Base-by-base conservation (phyloP, 2,888 invertebrate species). In the Agrochola macilenta region DNA sequence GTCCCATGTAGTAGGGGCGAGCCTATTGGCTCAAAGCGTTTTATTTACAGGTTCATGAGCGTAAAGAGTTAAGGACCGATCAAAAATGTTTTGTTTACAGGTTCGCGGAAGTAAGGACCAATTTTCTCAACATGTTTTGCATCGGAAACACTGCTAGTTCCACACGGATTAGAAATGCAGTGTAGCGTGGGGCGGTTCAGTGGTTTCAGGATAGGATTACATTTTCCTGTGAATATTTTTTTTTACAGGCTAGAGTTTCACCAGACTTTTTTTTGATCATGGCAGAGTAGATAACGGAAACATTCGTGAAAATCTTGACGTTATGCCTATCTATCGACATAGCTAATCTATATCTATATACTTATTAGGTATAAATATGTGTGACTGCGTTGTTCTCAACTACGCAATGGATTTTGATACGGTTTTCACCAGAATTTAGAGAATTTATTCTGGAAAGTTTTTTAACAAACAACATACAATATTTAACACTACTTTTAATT, bases 201-300 rank as follows among this genome's bases (percentile, higher is more conserved):
- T 30, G 65, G 52, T 58, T 78, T 79, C 78, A 68, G 54, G 35
- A 68, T 69, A 39, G 12, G 46, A 78, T 78, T 69, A 69, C 78
- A 78, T 46, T 61, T 60, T 23, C 20, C 26, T 17, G n/a, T 49
- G 35, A 65, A 17, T 14, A 39, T 0, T 1, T 17, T 52, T 26
- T 35, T 52, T 14, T 58, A 20, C 30, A 35, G 26, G 7, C 23
- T 54, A 2, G 2, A n/a, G 39, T 61, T 35, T 17, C 2, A 1
- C 12, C 46, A 8, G 39, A 1, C 14, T 0, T 26, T 26, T 26
- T n/a, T 64, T 26, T 23, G 7, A 7, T 23, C 20, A 35, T 26
- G 20, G 17, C n/a, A 43, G n/a, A 63, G n/a, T 14, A 49, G 12
- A 35, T 49, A 17, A 12, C 17, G 23, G 5, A n/a, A 60, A 39